Base-by-base conservation (phyloP, 2,113 vertebrate genomes). In the Talpa occidentalis region DNA sequence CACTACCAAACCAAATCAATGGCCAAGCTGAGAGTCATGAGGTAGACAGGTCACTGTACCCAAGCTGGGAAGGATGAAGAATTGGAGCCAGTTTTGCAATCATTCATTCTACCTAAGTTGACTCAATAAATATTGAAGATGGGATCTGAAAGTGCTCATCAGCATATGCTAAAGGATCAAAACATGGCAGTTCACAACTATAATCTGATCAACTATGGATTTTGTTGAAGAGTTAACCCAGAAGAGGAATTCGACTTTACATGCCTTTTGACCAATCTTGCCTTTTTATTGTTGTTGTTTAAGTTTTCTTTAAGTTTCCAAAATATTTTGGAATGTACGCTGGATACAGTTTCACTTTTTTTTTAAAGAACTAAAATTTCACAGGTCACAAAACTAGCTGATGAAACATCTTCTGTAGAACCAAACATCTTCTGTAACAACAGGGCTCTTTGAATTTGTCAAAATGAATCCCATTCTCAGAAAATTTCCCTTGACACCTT, bases 401-500 rank as follows among this genome's bases (percentile, higher is more conserved):
- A 91, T 89, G 40, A 91, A 94, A 92, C n/a, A 66, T 52, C 74
- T 85, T 88, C 52, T 86, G 47, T 30, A 92, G 72, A 93, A 91
- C 16, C 52, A 67, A 44, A 37, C n/a, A n/a, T n/a, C n/a, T n/a
- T n/a, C n/a, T n/a, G 47, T 93, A 93, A 72, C 73, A 76, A 70
- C 59, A 78, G 59, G 59, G 54, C 37, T 94, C 49, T 86, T 94
- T 87, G 89, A 92, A 87, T 94, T 81, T 86, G 70, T 90, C 60
- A 64, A 37, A 74, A 88, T 81, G 77, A 96, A 94, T 93, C 22
- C 37, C 16, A n/a, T 91, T 91, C 84, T 94, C 64, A 87, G 78
- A 76, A 88, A 78, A 95, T 93, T 79, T 64, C 67, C 60, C 79
- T 32, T 79, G 84, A 95, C 35, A 47, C 30, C 72, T 94, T 97